Evolutionary conservation across 2,797 vertebrate genomes (phyloP), one percentile per base, ranked within the genome.

Genomic region (Cottoperca gobio): DNA sequence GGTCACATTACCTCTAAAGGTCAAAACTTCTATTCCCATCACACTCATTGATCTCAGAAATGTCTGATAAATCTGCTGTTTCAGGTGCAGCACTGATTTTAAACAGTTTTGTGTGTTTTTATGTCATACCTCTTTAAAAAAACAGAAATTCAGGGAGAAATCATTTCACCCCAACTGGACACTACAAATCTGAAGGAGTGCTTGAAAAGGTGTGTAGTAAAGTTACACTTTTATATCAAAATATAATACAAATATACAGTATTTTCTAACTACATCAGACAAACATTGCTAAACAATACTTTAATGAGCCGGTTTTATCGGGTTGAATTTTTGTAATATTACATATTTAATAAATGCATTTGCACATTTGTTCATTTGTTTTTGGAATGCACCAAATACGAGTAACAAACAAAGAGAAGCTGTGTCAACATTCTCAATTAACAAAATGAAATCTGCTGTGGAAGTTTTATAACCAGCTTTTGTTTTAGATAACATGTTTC

Each of bases 121-220:
- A n/a, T n/a, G 6, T 75, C 60, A 55, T 19, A 7, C 2, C 0
- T 21, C 6, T 17, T n/a, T n/a, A n/a, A n/a, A n/a, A 26, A 37
- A 81, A 79, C 86, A 96, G 95, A 93, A 92, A 81, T 78, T 92
- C 94, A 31, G 92, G 90, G 58, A 89, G 83, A 85, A 90, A 62
- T 63, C 79, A 93, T 59, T 95, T 95, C 86, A 92, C 59, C 24
- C 87, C 93, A 8, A 13, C 73, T n/a, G 90, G 91, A 65, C 84
- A 63, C n/a, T 94, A 91, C 86, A 95, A 82, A 85, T 87, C 92
- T 60, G 93, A 95, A 33, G 91, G 93, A 53, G 48, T 95, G 19
- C 79, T 96, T 67, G 94, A 96, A 85, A 91, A 86, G 94, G 95
- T 31, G 14, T 8, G 2, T 8, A 53, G 21, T 39, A 13, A 42